phyloP scores from a whole-genome alignment of 2,888 invertebrate species.

The Dione vanillae region DNA sequence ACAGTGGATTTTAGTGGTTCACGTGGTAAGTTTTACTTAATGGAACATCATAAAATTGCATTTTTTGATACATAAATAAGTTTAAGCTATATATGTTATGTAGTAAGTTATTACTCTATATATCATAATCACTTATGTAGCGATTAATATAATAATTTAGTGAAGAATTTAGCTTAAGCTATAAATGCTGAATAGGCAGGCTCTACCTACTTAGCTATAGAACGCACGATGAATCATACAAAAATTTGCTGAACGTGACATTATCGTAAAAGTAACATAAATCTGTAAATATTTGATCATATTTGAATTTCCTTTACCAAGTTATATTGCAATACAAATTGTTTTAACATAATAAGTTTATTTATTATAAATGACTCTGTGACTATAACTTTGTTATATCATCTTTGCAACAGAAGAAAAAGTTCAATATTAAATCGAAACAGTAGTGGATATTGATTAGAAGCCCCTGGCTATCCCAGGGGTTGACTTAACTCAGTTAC shows the following conservation, averaged over 20 bases:
- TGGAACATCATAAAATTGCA: too few species aligned
- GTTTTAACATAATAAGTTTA: neutral
- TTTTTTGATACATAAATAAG: too few species aligned
- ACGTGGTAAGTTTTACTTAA: constrained; percentile 72
- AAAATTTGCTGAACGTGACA: constrained; percentile 34
- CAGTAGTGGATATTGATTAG: constrained; percentile 70
- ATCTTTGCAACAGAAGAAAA: constrained; percentile 35
- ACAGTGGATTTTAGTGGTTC: constrained; percentile 78
- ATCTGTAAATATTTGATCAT: neutral
- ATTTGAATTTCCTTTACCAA: neutral
- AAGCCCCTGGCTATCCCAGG: constrained; percentile 58
- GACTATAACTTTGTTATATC: neutral
- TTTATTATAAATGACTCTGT: neutral
- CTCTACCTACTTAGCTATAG: constrained; percentile 20
- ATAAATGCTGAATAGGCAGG: constrained; percentile 3
- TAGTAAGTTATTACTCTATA: neutral
- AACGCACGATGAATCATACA: constrained; percentile 38
- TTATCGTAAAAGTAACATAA: neutral
- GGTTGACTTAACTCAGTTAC: constrained; percentile 76
- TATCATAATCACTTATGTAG: constrained; percentile 31
- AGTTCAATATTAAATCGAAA: constrained; percentile 52
- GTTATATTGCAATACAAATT: neutral
- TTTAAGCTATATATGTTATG: too few species aligned
- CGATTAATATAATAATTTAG: constrained; percentile 12
- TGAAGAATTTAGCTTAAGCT: constrained; percentile 2